phyloP scores from a whole-genome alignment of 2,113 vertebrate genomes.

The Pomatostomus ruficeps region DNA sequence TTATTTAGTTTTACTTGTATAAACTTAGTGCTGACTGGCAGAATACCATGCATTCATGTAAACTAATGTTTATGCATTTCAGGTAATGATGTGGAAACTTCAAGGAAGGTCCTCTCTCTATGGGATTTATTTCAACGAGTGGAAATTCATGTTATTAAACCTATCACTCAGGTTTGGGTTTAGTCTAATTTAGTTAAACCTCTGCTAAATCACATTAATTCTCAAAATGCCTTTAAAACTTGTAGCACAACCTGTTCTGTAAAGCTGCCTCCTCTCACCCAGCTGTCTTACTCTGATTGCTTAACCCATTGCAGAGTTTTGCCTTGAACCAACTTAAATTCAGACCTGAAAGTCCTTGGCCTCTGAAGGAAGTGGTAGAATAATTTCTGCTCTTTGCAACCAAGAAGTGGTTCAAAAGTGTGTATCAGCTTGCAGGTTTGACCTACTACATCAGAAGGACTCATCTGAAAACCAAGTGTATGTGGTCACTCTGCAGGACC shows the following conservation, averaged over 20 bases:
- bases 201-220: background rate
- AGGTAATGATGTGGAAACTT: background rate
- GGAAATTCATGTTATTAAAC: background rate
- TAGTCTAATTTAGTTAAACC: background rate
- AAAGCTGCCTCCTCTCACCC: background rate
- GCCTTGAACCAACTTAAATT: background rate
- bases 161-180: background rate
- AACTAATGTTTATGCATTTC: background rate
- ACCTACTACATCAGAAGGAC: background rate
- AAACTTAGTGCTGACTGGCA: background rate
- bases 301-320: background rate
- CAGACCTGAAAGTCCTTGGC: background rate
- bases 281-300: background rate
- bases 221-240: background rate
- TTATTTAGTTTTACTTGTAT: background rate
- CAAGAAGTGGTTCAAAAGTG: background rate
- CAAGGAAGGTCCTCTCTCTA: background rate
- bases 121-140: background rate
- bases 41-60: background rate
- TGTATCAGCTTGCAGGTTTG: background rate
- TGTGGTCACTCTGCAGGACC: background rate
- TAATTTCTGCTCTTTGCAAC: background rate
- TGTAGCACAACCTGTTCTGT: background rate
- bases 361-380: background rate
- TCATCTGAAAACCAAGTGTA: background rate